phyloP scores from a whole-genome alignment of 1,140 invertebrate genomes.

The Triops longicaudatus region DNA sequence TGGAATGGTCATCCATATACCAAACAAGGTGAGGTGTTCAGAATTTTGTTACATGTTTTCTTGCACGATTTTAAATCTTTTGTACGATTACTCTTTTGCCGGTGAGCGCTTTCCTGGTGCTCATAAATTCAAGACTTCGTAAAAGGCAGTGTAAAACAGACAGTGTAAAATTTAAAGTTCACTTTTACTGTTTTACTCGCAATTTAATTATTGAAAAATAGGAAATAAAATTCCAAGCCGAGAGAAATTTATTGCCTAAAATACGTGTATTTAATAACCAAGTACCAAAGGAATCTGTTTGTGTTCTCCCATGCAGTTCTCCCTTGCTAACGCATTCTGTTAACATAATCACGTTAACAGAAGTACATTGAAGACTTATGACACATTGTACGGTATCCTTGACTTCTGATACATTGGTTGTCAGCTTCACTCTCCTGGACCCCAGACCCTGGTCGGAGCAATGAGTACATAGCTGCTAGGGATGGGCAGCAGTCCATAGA shows the following conservation, averaged over 20 bases:
- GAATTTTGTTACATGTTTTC: too few species aligned
- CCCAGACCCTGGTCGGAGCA: conserved; percentile 63
- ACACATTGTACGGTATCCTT: background rate
- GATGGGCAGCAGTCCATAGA: conserved; percentile 64
- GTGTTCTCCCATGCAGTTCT: background rate
- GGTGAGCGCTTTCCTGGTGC: too few species aligned
- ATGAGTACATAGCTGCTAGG: conserved; percentile 57
- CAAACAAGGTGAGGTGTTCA: too few species aligned
- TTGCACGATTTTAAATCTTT: too few species aligned
- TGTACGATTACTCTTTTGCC: too few species aligned
- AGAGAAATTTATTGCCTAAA: background rate
- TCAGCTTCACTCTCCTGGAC: conserved; percentile 83
- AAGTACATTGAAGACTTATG: background rate
- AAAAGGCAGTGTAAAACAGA: too few species aligned
- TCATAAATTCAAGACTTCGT: too few species aligned
- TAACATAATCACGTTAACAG: background rate
- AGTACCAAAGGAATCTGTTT: background rate
- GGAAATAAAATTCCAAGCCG: background rate
- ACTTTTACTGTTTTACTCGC: too few species aligned
- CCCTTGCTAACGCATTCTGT: background rate
- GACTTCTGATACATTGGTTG: conserved; percentile 7
- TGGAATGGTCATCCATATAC: too few species aligned
- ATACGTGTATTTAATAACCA: background rate
- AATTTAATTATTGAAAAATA: too few species aligned
- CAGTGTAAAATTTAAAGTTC: too few species aligned